These are phyloP conservation scores for Clytia hemisphaerica DNA, from an alignment of 30 jellyfish, hydroid and myxozoan species.

Conservation along the genomic window DNA sequence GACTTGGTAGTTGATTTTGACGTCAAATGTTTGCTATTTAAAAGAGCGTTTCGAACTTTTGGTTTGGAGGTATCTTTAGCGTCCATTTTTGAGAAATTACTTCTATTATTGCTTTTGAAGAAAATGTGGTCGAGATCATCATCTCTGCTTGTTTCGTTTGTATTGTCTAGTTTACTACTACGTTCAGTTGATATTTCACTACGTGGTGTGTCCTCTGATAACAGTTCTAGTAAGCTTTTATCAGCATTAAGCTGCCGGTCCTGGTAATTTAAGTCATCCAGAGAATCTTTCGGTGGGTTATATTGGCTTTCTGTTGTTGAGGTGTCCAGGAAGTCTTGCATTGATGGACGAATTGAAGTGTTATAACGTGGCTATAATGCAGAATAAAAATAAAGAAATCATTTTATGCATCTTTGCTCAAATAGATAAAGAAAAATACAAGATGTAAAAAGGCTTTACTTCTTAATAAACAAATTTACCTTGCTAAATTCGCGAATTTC, in stretches of 20 bases:
- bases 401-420: no score
- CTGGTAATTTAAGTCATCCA: background rate
- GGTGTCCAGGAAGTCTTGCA: constrained; percentile 62
- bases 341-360: constrained; percentile 69
- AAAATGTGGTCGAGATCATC: background rate
- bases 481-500: background rate
- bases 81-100: no score
- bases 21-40: no score
- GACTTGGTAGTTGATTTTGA: no score
- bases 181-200: no score
- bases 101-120: background rate
- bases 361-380: constrained; percentile 56
- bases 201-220: background rate
- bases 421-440: no score
- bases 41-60: no score
- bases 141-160: background rate
- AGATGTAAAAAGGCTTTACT: background rate
- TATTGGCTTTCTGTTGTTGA: background rate
- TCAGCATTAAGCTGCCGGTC: background rate
- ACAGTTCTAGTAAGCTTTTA: constrained; percentile 6
- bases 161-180: no score
- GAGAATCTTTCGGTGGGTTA: no score
- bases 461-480: background rate
- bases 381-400: no score
- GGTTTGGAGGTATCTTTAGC: no score